These are phyloP conservation scores for Tiliacea citrago DNA, from an alignment of 2,888 invertebrate species.

Conservation along the genomic window DNA sequence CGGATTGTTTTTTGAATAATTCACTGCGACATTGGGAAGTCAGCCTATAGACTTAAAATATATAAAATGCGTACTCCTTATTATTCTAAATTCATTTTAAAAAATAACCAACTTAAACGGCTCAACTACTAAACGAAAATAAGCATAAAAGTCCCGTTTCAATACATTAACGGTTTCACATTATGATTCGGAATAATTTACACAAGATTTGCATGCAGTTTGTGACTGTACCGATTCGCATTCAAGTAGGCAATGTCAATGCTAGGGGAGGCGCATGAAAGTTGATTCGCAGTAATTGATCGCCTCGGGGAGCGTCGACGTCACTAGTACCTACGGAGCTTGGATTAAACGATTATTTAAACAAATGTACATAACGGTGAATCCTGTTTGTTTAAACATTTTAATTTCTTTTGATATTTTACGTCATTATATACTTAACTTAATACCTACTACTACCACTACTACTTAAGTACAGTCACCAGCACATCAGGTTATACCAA, in stretches of 20 bases:
- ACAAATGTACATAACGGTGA: slow-evolving; percentile 43
- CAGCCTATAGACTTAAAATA: background rate
- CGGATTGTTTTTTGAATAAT: no score
- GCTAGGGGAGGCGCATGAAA: slow-evolving; percentile 76
- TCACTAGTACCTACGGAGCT: slow-evolving; percentile 59
- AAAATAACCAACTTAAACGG: background rate
- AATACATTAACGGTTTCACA: slow-evolving; percentile 34
- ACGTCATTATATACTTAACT: background rate
- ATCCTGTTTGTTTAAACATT: background rate
- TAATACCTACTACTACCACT: background rate
- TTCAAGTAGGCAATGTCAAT: slow-evolving; percentile 75
- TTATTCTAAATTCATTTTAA: background rate
- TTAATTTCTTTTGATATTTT: background rate
- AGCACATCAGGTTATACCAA: no score
- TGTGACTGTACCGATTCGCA: slow-evolving; percentile 52
- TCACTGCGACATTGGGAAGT: background rate
- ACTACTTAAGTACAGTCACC: background rate
- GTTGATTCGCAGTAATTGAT: slow-evolving; percentile 84
- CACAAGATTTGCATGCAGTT: slow-evolving; percentile 62
- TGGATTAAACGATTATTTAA: slow-evolving; percentile 64
- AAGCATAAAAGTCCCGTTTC: slow-evolving; percentile 20
- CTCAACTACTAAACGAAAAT: background rate
- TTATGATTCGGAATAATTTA: slow-evolving; percentile 62
- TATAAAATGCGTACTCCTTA: background rate
- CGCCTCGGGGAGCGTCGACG: slow-evolving; percentile 73